phyloP scores from a whole-genome alignment of 2,113 vertebrate genomes.

The Chamaetylas fuelleborni region DNA sequence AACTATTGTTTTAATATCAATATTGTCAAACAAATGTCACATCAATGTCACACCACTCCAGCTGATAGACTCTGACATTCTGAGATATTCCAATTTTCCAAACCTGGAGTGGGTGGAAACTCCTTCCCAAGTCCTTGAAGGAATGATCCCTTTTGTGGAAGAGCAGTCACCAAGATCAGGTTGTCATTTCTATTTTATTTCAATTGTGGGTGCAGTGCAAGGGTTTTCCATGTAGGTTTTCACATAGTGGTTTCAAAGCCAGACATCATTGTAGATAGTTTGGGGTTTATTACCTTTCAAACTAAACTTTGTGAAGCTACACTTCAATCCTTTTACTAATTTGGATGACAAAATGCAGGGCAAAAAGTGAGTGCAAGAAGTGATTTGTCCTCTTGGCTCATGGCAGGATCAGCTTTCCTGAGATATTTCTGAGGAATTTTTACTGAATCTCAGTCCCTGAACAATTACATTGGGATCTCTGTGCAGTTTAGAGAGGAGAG shows the following conservation, averaged over 20 bases:
- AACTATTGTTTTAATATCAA: not conserved
- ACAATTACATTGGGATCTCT: not conserved
- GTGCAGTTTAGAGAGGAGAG: not conserved
- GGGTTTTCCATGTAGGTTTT: not conserved
- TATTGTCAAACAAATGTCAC: not conserved
- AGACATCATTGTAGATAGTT: not conserved
- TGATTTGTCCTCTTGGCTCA: not conserved
- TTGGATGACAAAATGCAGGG: not conserved
- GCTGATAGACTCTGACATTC: not conserved
- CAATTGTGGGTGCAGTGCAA: not conserved
- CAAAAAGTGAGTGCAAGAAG: fast-evolving
- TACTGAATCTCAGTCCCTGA: not conserved
- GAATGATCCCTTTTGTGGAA: not conserved
- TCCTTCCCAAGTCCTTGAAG: not conserved
- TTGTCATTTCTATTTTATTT: not conserved
- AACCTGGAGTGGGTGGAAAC: not conserved
- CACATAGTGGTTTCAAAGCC: not conserved
- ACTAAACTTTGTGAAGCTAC: not conserved
- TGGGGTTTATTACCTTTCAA: not conserved
- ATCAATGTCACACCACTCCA: no score
- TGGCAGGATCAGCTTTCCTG: not conserved
- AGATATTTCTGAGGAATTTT: not conserved
- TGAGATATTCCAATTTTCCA: not conserved
- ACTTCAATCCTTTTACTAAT: not conserved
- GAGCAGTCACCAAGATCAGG: not conserved